These are phyloP conservation scores for Mandrillus leucophaeus DNA, from an alignment of 2,113 vertebrate genomes.

Conservation along the genomic window DNA sequence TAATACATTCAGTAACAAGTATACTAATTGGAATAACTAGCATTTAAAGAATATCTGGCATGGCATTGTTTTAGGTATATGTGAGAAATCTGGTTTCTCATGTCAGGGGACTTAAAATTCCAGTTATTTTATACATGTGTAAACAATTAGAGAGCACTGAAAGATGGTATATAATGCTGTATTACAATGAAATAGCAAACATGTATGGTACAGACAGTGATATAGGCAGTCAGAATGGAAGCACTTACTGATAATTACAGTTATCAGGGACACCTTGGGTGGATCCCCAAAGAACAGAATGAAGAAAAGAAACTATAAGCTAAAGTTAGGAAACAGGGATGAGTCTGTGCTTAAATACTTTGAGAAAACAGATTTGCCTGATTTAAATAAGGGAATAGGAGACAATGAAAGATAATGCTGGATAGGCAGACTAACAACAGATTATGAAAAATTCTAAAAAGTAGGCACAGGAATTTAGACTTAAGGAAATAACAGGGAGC, in stretches of 20 bases:
- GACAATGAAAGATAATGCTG: neutral
- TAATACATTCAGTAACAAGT: too few relatives aligned
- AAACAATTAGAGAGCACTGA: neutral
- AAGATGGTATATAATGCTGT: neutral
- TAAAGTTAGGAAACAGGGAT: neutral
- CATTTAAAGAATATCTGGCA: neutral
- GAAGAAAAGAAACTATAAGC: neutral
- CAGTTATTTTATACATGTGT: neutral
- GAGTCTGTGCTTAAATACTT: neutral
- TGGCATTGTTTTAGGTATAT: neutral
- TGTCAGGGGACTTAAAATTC: constrained; percentile 20
- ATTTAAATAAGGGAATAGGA: neutral
- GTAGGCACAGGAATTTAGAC: neutral
- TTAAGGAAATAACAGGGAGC: neutral
- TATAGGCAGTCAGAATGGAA: neutral
- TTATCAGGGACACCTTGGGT: neutral
- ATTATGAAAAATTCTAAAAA: neutral
- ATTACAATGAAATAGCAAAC: neutral
- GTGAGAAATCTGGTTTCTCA: neutral
- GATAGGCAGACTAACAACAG: neutral
- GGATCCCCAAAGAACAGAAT: neutral
- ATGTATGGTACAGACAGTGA: neutral
- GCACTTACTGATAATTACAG: neutral
- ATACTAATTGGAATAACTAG: neutral
- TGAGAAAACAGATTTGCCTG: neutral